These are phyloP conservation scores for Mesembrinibis cayennensis DNA, from an alignment of 2,113 vertebrate genomes.

Conservation along the genomic window DNA sequence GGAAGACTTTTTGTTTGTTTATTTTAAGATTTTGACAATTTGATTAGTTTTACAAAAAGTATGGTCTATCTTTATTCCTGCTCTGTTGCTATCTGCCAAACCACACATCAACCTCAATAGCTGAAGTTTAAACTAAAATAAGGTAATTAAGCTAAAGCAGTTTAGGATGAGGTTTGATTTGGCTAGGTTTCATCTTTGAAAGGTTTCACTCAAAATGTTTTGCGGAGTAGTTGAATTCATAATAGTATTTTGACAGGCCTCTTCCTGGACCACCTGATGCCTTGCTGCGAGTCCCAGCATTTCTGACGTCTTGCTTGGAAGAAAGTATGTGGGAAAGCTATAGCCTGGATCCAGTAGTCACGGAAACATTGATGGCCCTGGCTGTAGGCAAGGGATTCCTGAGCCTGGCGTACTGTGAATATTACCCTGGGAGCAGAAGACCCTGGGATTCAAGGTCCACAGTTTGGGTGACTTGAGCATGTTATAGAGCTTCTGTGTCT, in stretches of 20 bases:
- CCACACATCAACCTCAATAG: not conserved
- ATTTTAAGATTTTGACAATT: not conserved
- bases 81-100: not conserved
- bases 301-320: not conserved
- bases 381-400: not conserved
- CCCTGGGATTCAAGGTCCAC: not conserved
- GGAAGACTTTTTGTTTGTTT: not conserved
- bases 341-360: not conserved
- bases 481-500: not conserved
- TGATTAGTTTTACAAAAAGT: not conserved
- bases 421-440: not conserved
- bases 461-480: not conserved
- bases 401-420: rapidly evolving
- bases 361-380: not conserved
- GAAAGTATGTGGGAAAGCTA: not conserved
- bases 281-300: not conserved
- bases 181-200: not conserved
- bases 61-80: not conserved
- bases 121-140: not conserved
- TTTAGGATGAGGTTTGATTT: not conserved
- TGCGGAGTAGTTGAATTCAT: not conserved
- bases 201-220: not conserved
- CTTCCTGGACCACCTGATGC: not conserved
- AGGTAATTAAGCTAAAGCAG: not conserved
- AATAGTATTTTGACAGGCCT: not conserved